Evolutionary conservation across 2,888 invertebrate genomes (phyloP).

Genomic region (Pedicia rivosa): DNA sequence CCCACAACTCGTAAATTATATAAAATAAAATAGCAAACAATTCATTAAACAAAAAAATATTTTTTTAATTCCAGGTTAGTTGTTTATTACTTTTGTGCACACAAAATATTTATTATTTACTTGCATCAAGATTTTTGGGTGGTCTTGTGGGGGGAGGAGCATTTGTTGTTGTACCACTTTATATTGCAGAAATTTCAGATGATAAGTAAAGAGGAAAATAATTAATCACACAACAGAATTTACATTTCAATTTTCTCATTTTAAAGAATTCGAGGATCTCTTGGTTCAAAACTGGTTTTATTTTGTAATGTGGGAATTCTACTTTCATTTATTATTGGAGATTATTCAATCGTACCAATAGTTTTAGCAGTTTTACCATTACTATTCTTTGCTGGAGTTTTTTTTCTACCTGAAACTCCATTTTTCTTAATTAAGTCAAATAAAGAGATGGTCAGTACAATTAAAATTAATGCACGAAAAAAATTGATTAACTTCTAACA

Average conservation of each 20-base stretch:
- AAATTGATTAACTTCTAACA: too few relatives aligned
- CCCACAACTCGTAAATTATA: background rate
- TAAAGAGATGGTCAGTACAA: too few relatives aligned
- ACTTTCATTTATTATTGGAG: slow-evolving; percentile 20
- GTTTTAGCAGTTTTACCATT: too few relatives aligned
- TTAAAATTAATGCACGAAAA: too few relatives aligned
- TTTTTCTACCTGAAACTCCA: too few relatives aligned
- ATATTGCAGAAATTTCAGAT: slow-evolving; percentile 2
- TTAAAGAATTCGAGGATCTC: slow-evolving; percentile 24
- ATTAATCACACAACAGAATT: too few relatives aligned
- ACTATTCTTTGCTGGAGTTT: too few relatives aligned
- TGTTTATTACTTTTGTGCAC: background rate
- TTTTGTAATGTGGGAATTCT: slow-evolving; percentile 23
- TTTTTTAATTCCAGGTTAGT: background rate
- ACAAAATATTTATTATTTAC: background rate
- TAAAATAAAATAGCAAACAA: background rate
- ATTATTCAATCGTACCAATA: too few relatives aligned
- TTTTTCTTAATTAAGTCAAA: too few relatives aligned
- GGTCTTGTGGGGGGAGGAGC: slow-evolving; percentile 1
- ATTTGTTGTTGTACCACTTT: background rate
- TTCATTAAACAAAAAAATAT: background rate
- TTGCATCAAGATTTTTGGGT: background rate
- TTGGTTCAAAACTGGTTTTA: slow-evolving; percentile 25
- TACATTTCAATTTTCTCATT: too few relatives aligned
- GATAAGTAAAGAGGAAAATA: too few relatives aligned